Base-by-base conservation (phyloP, 1,140 invertebrate genomes). In the Sycophila sp. region DNA sequence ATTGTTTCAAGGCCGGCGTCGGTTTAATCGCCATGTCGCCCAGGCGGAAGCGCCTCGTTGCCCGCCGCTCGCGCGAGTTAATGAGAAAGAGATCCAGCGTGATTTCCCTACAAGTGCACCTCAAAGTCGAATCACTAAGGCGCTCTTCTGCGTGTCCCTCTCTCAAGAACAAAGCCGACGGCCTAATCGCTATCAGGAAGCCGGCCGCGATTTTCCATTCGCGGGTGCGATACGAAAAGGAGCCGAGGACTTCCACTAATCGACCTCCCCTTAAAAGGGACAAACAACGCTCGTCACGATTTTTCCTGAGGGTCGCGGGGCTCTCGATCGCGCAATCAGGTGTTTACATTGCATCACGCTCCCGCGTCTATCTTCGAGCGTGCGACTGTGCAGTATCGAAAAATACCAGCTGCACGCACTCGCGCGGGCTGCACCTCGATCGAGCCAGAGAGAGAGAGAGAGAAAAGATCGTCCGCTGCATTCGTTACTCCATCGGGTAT, bases 291-390 rank as follows among this genome's bases (percentile, higher is more conserved):
- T n/a, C n/a, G n/a, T 40, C 38, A 17, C 1, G 40, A 17, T 4
- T 17, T 17, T 17, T 22, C 19, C 19, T 47, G 17, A 4, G 51
- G 17, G 24, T 38, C 63, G 32, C 38, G 45, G 19, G 10, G 40
- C n/a, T 42, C 5, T 10, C 6, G 4, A 6, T 53, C 56, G 45
- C 45, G 79, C 76, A 82, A 83, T 81, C 79, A 76, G 77, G 73
- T 81, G 77, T 79, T 80, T 75, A 26, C 59, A 71, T 81, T 81
- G 74, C 79, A 77, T 82, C 80, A 82, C n/a, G 72, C 56, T 62
- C 42, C 13, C 7, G 42, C 17, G 24, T 40, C 4, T 40, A 10
- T n/a, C n/a, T n/a, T n/a, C n/a, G n/a, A n/a, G n/a, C n/a, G n/a
- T n/a, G n/a, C n/a, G n/a, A 47, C 42, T 47, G 24, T 47, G 13